Evolutionary conservation across 2,113 vertebrate species (phyloP).

Genomic region (Oceanites oceanicus): DNA sequence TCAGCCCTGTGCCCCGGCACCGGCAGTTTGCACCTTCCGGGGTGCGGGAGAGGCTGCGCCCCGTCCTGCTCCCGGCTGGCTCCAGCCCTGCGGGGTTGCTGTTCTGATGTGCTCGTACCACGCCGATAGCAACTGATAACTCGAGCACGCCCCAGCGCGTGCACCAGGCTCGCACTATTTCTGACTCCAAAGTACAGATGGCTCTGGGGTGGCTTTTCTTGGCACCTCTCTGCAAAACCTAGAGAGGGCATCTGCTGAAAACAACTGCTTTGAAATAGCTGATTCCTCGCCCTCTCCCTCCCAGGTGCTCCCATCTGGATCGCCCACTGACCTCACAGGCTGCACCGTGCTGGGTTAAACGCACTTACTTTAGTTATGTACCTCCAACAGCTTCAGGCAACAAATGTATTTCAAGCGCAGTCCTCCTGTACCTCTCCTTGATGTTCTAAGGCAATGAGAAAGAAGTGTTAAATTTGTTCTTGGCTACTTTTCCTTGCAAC

Average conservation of each 20-base stretch:
- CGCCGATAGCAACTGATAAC: neutral
- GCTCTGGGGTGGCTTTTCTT: constrained; percentile 52
- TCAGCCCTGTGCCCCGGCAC: neutral
- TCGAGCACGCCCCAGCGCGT: neutral
- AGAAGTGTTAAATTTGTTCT: constrained; percentile 82
- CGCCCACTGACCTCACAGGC: neutral
- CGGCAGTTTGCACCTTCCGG: accelerated
- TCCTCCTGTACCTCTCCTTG: constrained; percentile 69
- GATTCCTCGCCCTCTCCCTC: neutral
- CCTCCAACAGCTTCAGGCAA: constrained; percentile 46
- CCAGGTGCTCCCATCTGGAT: constrained; percentile 15
- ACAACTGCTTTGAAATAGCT: neutral
- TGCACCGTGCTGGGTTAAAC: neutral
- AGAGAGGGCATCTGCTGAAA: constrained; percentile 50
- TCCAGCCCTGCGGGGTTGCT: neutral
- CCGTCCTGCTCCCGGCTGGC: neutral
- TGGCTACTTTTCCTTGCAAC: constrained; percentile 82
- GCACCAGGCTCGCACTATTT: neutral
- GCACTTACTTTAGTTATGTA: neutral
- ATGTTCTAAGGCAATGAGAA: constrained; percentile 74
- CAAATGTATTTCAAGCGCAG: neutral
- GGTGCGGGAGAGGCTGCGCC: neutral
- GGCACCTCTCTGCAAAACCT: constrained; percentile 10
- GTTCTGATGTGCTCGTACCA: neutral
- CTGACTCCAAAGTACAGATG: constrained; percentile 47